Base-by-base conservation (phyloP, 2,888 invertebrate genomes). In the Diaperis boleti region DNA sequence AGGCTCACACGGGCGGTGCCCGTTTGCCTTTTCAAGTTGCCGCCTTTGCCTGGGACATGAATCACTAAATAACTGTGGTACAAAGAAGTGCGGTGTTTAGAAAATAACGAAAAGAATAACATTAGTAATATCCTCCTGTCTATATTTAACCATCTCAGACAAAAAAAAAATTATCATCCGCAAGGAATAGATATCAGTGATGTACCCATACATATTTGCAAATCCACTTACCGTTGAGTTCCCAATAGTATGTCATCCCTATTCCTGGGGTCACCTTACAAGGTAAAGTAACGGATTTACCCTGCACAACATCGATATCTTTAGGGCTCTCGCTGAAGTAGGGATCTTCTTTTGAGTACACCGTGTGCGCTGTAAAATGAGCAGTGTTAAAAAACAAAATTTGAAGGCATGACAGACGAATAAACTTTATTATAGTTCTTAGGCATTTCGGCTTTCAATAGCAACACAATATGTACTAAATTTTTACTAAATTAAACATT, bases 201-300 rank as follows among this genome's bases (percentile, higher is more conserved):
- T 33, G 22, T n/a, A 47, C 13, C 47, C 47, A n/a, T n/a, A n/a
- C 33, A 33, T 11, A 33, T 33, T 13, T 8, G 14, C 10, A 22
- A 26, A 59, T 52, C 35, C 18, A 63, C 76, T 77, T 72, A 81
- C 82, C 81, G 62, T 81, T 81, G 56, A 81, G 68, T 76, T 81
- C 80, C 82, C 82, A 82, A 69, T 80, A 81, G 71, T 81, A 81
- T 17, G 72, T 69, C 44, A 81, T 74, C 22, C 79, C 81, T 56
- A 75, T 70, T 60, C 71, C 72, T 1, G 81, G 80, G 22, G 79
- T 77, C 45, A 79, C 81, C 73, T 79, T 78, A 65, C 82, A 82
- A 2, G 77, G 78, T 59, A 82, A 66, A 5, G 79, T 80, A 37
- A 79, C 75, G 5, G 79, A 72, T 68, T 78, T 73, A 5, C 80